These are phyloP conservation scores for Mungos mungo DNA, from an alignment of 2,113 vertebrate genomes.

Conservation along the genomic window DNA sequence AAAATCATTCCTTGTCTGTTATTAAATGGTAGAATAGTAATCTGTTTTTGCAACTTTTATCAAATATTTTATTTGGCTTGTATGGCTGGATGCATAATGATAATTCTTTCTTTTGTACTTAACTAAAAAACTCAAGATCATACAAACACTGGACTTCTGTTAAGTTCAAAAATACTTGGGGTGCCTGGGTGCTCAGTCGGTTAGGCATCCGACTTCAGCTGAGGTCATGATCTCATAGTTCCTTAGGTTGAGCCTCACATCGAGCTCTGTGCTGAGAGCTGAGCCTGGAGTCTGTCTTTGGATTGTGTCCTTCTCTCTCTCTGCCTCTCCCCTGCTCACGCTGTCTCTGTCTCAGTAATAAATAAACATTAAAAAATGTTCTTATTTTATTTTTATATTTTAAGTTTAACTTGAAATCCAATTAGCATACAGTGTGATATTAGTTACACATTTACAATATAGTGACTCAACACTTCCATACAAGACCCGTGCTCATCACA, in stretches of 20 bases:
- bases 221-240: no score
- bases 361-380: no score
- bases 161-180: not conserved
- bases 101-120: not conserved
- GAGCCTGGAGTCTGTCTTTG: no score
- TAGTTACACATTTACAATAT: not conserved
- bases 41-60: not conserved
- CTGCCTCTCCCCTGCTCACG: no score
- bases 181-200: no score
- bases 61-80: not conserved
- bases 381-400: not conserved
- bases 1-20: not conserved
- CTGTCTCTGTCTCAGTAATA: no score
- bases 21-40: not conserved
- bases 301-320: no score
- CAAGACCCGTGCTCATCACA: not conserved
- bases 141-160: not conserved
- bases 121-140: not conserved
- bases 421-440: not conserved
- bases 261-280: no score
- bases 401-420: not conserved
- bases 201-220: no score
- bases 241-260: no score
- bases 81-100: not conserved
- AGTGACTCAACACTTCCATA: not conserved